A percentile compares a stretch with the other conserved stretches of the same genome.
These are phyloP conservation scores for Corbicula japonica DNA, from an alignment of 2,888 invertebrate genomes.

Conservation along the genomic window DNA sequence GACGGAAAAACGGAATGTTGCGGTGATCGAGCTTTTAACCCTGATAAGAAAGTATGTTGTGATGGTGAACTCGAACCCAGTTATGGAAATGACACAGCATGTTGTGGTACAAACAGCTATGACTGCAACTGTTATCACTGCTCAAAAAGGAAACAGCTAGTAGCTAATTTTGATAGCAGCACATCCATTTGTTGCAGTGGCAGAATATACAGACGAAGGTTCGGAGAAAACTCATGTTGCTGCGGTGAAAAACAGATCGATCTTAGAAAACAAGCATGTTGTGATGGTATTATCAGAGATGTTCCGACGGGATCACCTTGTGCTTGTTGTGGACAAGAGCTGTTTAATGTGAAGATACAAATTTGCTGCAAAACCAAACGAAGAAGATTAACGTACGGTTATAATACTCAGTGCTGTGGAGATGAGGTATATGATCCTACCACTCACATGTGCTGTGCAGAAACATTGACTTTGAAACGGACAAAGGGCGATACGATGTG, in stretches of 20 bases:
- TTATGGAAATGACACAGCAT: constrained; percentile 16
- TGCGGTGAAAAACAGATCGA: constrained; percentile 34
- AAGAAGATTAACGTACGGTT: constrained; percentile 23
- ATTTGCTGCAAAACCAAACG: constrained; percentile 34
- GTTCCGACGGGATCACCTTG: constrained; percentile 35
- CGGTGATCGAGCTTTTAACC: constrained; percentile 22
- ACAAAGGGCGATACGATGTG: constrained; percentile 26
- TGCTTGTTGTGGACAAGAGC: constrained; percentile 41
- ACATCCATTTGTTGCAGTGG: constrained; percentile 42
- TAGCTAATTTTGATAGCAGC: constrained; percentile 17
- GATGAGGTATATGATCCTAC: constrained; percentile 27
- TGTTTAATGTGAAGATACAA: constrained; percentile 37
- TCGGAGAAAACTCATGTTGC: constrained; percentile 38
- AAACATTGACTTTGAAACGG: constrained; percentile 4
- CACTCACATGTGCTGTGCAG: constrained; percentile 38
- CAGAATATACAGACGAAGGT: constrained; percentile 10
- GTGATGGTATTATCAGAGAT: constrained; percentile 29
- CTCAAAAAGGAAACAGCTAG: background rate
- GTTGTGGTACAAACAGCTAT: constrained; percentile 27
- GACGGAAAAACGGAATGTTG: constrained; percentile 24
- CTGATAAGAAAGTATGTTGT: constrained; percentile 25
- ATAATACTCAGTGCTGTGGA: constrained; percentile 43
- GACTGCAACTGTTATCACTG: constrained; percentile 33
- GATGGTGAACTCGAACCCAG: constrained; percentile 9
- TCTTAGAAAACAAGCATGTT: constrained; percentile 27